These are phyloP conservation scores for Tringa solitaria DNA, from an alignment of 2,113 vertebrate genomes.

Conservation along the genomic window DNA sequence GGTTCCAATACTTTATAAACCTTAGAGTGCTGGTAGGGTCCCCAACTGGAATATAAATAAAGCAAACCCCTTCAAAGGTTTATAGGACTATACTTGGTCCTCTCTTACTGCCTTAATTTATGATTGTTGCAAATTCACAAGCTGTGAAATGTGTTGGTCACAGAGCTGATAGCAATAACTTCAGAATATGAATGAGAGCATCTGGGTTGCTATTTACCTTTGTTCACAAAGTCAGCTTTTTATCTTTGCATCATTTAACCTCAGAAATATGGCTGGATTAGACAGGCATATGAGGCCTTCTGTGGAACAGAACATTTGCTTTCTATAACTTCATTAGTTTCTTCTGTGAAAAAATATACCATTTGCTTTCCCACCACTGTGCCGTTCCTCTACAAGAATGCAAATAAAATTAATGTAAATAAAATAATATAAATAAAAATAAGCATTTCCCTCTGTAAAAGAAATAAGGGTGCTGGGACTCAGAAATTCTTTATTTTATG, in stretches of 20 bases:
- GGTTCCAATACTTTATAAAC: background rate
- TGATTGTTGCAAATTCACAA: constrained; percentile 52
- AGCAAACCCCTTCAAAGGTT: constrained; percentile 27
- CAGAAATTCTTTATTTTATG: background rate
- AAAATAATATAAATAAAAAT: constrained; percentile 3
- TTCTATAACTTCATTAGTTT: background rate
- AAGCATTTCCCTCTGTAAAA: background rate
- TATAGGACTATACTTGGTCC: background rate
- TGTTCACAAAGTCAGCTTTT: constrained; percentile 49
- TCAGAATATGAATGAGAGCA: constrained; percentile 53
- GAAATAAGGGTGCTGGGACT: background rate
- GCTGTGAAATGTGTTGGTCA: constrained; percentile 61
- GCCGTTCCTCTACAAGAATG: background rate
- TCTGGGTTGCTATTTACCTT: constrained; percentile 54
- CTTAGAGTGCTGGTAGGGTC: background rate
- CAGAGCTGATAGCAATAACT: constrained; percentile 52
- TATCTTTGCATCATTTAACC: constrained; percentile 55
- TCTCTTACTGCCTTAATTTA: constrained; percentile 54
- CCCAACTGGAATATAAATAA: constrained; percentile 25
- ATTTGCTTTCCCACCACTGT: background rate
- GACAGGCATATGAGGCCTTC: background rate
- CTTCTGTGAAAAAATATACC: background rate
- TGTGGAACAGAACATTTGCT: background rate
- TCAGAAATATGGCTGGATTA: constrained; percentile 43
- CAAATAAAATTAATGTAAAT: background rate